phyloP scores from a whole-genome alignment of 2,888 invertebrate genomes.

The Bedellia somnulentella region DNA sequence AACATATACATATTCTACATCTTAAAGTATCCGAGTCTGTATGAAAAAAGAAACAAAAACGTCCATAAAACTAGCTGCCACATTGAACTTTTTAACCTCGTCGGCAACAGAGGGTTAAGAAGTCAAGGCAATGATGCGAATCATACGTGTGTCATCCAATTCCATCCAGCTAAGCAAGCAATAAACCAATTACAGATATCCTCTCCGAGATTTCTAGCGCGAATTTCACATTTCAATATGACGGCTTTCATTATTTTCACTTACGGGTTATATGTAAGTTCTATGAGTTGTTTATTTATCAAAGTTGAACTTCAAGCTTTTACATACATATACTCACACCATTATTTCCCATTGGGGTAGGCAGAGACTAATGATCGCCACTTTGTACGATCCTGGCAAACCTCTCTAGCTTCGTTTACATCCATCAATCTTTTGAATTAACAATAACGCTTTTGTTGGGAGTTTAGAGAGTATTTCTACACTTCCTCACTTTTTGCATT shows the following conservation, averaged over 20 bases:
- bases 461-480: not conserved
- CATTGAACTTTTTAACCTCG: not conserved
- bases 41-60: too few relatives aligned
- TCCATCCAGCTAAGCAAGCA: conserved; percentile 14
- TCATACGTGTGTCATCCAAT: conserved; percentile 44
- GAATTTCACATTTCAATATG: not conserved
- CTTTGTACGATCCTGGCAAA: too few relatives aligned
- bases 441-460: not conserved
- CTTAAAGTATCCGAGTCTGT: not conserved
- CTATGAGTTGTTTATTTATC: not conserved
- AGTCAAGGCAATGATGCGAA: conserved; percentile 17
- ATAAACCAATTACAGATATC: conserved; percentile 13
- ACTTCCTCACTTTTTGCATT: not conserved
- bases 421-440: too few relatives aligned
- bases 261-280: not conserved
- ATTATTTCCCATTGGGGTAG: too few relatives aligned
- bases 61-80: not conserved
- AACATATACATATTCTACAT: not conserved
- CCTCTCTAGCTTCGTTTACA: too few relatives aligned
- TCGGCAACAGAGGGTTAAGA: conserved; percentile 2
- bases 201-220: conserved; percentile 16
- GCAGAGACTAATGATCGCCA: too few relatives aligned
- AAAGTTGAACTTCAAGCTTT: not conserved
- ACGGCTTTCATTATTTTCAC: not conserved
- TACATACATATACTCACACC: too few relatives aligned